phyloP scores from a whole-genome alignment of 2,113 vertebrate genomes.

The Calidris pygmaea region DNA sequence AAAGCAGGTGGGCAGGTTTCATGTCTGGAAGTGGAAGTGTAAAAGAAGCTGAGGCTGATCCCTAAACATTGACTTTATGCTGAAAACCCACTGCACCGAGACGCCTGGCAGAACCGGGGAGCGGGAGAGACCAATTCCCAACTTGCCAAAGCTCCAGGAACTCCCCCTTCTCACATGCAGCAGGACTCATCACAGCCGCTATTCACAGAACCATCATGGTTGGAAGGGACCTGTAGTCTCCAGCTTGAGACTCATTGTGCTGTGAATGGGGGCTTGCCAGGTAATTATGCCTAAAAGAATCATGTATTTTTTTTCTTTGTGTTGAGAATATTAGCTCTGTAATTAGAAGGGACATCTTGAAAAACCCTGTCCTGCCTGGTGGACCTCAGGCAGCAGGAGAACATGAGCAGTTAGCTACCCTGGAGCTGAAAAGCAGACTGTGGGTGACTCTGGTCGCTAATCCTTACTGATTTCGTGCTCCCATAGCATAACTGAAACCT shows the following conservation, averaged over 20 bases:
- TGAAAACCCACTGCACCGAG: background rate
- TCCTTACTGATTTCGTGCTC: background rate
- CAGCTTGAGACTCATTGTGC: background rate
- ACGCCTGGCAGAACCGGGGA: background rate
- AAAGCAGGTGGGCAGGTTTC: background rate
- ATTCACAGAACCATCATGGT: background rate
- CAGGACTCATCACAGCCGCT: background rate
- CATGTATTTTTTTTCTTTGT: background rate
- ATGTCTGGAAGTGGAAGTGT: background rate
- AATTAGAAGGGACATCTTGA: background rate
- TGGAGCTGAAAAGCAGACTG: background rate
- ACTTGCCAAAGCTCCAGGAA: background rate
- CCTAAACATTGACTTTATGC: background rate
- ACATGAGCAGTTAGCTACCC: fast-evolving
- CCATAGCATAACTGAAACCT: background rate
- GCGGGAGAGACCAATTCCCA: background rate
- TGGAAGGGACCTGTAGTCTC: background rate
- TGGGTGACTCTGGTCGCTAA: background rate
- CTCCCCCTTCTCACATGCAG: background rate
- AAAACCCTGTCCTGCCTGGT: background rate
- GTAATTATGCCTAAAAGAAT: background rate
- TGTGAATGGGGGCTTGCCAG: background rate
- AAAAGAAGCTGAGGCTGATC: background rate
- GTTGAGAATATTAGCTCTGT: background rate
- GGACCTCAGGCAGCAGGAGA: background rate